A percentile compares a stretch with the other conserved stretches of the same genome.
Conservation (phyloP, 2,888 invertebrate genomes). For the Dorcus parallelipipedus region DNA sequence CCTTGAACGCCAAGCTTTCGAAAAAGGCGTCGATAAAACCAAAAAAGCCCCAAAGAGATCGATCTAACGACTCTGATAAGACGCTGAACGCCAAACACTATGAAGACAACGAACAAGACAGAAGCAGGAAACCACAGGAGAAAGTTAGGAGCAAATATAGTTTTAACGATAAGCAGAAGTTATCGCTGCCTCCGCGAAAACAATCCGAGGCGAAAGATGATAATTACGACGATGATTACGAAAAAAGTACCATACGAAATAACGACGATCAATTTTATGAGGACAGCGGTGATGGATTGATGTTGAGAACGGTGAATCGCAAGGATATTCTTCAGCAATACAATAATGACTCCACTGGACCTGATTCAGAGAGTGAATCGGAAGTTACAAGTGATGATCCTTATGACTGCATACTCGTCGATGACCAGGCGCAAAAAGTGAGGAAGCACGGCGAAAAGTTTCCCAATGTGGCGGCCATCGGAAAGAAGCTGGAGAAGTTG, state of each 20-base stretch:
- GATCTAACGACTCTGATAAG: conserved; percentile 46
- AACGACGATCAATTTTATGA: conserved; percentile 64
- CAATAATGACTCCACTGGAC: conserved; percentile 55
- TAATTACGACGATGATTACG: conserved; percentile 27
- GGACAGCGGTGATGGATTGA: conserved; percentile 63
- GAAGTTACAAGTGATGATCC: conserved; percentile 70
- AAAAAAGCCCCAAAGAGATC: conserved; percentile 43
- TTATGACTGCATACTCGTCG: conserved; percentile 79
- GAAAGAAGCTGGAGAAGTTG: conserved; percentile 47
- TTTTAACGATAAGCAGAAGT: conserved; percentile 29
- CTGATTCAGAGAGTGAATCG: conserved; percentile 62
- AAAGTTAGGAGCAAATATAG: conserved; percentile 15
- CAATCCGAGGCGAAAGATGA: conserved; percentile 18
- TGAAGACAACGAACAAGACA: conserved; percentile 23
- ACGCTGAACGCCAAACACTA: conserved; percentile 43
- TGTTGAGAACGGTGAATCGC: conserved; percentile 70
- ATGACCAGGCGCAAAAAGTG: conserved; percentile 56
- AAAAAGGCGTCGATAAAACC: conserved; percentile 44
- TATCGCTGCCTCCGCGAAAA: conserved; percentile 25
- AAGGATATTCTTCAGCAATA: conserved; percentile 72
- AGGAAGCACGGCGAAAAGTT: conserved; percentile 39
- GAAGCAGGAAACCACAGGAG: conserved; percentile 12
- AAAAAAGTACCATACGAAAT: conserved; percentile 24
- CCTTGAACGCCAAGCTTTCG: conserved; percentile 30
- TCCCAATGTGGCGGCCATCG: conserved; percentile 50